Base-by-base conservation (phyloP, 2,113 vertebrate species). In the Heterotilapia buettikoferi region DNA sequence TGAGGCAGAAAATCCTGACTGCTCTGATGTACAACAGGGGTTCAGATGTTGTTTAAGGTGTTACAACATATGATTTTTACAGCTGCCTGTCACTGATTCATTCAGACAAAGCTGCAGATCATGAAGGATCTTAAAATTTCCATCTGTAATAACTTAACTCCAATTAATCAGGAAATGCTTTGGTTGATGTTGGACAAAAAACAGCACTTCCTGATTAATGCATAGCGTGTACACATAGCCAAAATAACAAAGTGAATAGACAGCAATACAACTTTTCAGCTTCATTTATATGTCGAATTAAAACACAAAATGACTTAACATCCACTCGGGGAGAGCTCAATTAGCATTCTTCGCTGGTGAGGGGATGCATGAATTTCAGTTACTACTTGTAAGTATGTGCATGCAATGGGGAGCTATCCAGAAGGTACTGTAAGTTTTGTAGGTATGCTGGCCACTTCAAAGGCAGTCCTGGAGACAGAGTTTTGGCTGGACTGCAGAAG, bases 331-430 rank as follows among this genome's bases (percentile, higher is more conserved):
- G 89, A 90, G 81, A 81, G 79, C 40, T 76, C 88, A 89, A 92
- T 89, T 90, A 91, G 82, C 79, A 92, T 92, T 91, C 71, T 66
- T 87, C 7, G 19, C 78, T 56, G 80, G 80, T 89, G 85, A 92
- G 80, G 81, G 53, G 54, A 88, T 80, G 50, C 52, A 80, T 83
- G 80, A 87, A 84, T 89, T 88, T 88, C 26, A 86, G 33, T 68
- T 33, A 76, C 61, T 71, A 31, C n/a, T 19, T 80, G 57, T 85
- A 45, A 85, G 71, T 82, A 83, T 56, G 76, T 36, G 54, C 21
- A 5, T 63, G 29, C 13, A 80, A 61, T 76, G 80, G 71, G 33
- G 38, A 29, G 80, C 29, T 79, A 11, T 86, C 82, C 52, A 66
- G 16, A 40, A 68, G 78, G 53, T 83, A 84, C 45, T 71, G 85